Base-by-base conservation (phyloP, 1,140 invertebrate species). In the Protaetia brevitarsis region DNA sequence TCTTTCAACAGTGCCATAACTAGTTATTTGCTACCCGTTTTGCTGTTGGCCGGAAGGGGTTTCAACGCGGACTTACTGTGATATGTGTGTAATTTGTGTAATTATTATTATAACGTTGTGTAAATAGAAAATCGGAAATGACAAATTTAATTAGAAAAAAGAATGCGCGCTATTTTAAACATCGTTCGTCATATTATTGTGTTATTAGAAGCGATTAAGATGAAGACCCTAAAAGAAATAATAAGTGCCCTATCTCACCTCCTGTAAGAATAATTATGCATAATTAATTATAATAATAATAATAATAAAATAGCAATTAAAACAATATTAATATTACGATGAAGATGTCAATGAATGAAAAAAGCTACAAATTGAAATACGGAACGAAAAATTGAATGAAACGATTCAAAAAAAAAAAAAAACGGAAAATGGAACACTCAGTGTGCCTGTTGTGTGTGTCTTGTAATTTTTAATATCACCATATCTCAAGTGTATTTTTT, bases 1-100 rank as follows among this genome's bases (percentile, higher is more conserved):
- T 30, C 36, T 41, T 56, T 30, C 45, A 51, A 51, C 27, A 11
- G 37, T 51, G 63, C 37, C 37, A 56, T 56, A 29, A 64, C 23
- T 30, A 51, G 28, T 45, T 93, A 92, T 78, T 80, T 92, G 34
- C 79, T 93, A 73, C 91, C 91, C 4, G 87, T 93, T 30, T 87
- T 91, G 67, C 87, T 92, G 74, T 70, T 93, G 90, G 90, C 89
- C 77, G 91, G 91, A 62, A 86, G 87, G 67, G 87, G 90, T 72
- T 85, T 92, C 73, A n/a, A n/a, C n/a, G 87, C 87, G 68, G 90
- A 92, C 76, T 86, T 90, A 81, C 88, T 91, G 84, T 92, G 89
- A 89, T 87, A 79, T 68, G 69, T 71, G 57, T 30, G 56, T 64
- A 64, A 26, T 61, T 67, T 66, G 57, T 65, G 27, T 60, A 67